These are phyloP conservation scores for Caerostris darwini DNA, from an alignment of 1,140 invertebrate genomes.

Conservation along the genomic window DNA sequence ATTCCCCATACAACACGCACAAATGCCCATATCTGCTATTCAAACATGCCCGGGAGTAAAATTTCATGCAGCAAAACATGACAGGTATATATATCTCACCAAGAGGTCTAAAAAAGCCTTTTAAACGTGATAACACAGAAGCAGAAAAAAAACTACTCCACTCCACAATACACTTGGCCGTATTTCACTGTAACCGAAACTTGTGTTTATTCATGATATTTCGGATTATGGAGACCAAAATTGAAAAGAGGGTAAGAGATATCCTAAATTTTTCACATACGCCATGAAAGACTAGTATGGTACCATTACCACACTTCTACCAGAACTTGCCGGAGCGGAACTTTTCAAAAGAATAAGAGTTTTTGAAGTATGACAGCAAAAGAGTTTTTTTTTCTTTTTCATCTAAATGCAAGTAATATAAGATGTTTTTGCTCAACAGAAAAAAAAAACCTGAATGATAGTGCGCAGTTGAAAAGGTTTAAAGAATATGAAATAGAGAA, in stretches of 20 bases:
- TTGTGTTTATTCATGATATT: conserved; percentile 2
- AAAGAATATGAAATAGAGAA: not conserved
- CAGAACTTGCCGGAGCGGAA: not conserved
- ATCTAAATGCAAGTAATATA: not conserved
- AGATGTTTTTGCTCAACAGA: not conserved
- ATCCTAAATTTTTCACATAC: not conserved
- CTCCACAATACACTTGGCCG: not conserved
- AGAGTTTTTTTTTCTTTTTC: not conserved
- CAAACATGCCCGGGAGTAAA: not conserved
- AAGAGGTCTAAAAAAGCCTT: not conserved
- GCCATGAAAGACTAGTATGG: not conserved
- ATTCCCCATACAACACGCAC: too few species aligned
- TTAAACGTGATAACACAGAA: not conserved
- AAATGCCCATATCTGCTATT: not conserved
- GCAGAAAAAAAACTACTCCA: not conserved
- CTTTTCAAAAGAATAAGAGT: conserved; percentile 1
- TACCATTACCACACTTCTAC: not conserved
- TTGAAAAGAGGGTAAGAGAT: not conserved
- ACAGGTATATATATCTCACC: not conserved
- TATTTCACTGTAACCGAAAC: not conserved
- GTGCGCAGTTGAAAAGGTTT: not conserved
- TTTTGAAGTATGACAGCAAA: not conserved
- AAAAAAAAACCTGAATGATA: not conserved
- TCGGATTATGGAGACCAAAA: not conserved
- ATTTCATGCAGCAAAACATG: conserved; percentile 5